These are phyloP conservation scores for Drosophila limbata DNA, from an alignment of 2,888 invertebrate genomes.

Conservation along the genomic window DNA sequence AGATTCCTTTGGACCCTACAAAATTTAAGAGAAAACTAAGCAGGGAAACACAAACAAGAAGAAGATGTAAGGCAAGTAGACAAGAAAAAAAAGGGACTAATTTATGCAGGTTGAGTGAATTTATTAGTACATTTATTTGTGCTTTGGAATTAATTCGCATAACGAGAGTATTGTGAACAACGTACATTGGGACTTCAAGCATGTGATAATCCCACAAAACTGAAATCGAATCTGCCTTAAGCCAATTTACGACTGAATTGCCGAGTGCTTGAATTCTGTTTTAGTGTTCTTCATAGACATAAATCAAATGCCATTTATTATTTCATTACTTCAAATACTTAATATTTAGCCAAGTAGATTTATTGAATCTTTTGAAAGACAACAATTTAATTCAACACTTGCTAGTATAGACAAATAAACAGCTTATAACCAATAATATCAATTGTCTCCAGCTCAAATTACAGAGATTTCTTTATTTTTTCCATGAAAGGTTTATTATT, in stretches of 20 bases:
- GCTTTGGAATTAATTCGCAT: constrained; percentile 20
- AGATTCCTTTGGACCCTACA: constrained; percentile 5
- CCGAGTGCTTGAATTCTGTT: not conserved
- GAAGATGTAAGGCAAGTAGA: constrained; percentile 1
- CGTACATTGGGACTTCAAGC: constrained; percentile 4
- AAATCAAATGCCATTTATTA: not conserved
- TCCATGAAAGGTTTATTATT: not conserved
- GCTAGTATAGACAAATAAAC: no score
- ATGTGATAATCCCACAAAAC: constrained; percentile 17
- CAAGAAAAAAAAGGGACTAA: constrained; percentile 46
- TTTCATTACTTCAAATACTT: not conserved
- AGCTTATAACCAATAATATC: not conserved
- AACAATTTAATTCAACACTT: no score
- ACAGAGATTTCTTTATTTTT: not conserved
- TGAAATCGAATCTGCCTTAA: constrained; percentile 4
- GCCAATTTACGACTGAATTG: constrained; percentile 11
- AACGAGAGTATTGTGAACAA: constrained; percentile 18
- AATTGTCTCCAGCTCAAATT: not conserved
- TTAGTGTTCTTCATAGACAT: not conserved
- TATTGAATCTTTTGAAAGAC: not conserved
- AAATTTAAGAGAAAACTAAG: not conserved
- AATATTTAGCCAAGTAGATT: not conserved
- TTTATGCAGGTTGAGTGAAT: constrained; percentile 63
- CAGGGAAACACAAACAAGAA: not conserved
- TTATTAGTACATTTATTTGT: constrained; percentile 41